Base-by-base conservation (phyloP, 2,797 vertebrate species). In the Antrozous pallidus region DNA sequence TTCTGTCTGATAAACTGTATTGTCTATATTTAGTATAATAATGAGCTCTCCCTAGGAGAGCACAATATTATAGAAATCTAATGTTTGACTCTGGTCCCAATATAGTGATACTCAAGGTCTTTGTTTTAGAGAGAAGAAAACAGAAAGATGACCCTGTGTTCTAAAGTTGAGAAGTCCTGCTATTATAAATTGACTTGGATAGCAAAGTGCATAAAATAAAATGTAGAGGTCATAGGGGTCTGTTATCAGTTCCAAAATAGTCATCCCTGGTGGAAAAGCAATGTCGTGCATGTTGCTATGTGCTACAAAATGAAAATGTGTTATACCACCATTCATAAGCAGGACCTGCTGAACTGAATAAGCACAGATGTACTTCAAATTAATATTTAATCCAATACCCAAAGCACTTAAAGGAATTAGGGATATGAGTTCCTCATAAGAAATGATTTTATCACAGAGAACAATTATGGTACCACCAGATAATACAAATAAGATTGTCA, bases 361-460 rank as follows among this genome's bases (percentile, higher is more conserved):
- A 83, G 85, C 93, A 88, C 77, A 96, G 95, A 96, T 97, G 94
- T 95, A 90, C 90, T 98, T 97, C 96, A 92, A 96, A 97, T 98
- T 98, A 98, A 98, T 98, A 98, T 97, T 98, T 98, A 96, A 98
- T 98, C 80, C 94, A 87, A 95, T 97, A 97, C 71, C 95, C 94
- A 89, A 97, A 97, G 96, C 98, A 97, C 97, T 98, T 98, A 96
- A 97, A 98, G 97, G 97, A 97, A 77, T 78, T 93, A 81, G 95
- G 94, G 95, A 94, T 95, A 49, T 42, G 85, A 97, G 81, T 96
- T 96, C 93, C 93, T 89, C 73, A 16, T 93, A 97, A 97, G 95
- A 97, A 98, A 94, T 0, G 0, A 91, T 75, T 97, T 97, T 96
- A 91, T 97, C 97, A 93, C 94, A 73, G 63, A 87, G 49, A 97